A percentile compares a stretch with the other conserved stretches of the same genome.
These are phyloP conservation scores for Ceratina calcarata DNA, from an alignment of 1,140 invertebrate genomes.

Conservation along the genomic window DNA sequence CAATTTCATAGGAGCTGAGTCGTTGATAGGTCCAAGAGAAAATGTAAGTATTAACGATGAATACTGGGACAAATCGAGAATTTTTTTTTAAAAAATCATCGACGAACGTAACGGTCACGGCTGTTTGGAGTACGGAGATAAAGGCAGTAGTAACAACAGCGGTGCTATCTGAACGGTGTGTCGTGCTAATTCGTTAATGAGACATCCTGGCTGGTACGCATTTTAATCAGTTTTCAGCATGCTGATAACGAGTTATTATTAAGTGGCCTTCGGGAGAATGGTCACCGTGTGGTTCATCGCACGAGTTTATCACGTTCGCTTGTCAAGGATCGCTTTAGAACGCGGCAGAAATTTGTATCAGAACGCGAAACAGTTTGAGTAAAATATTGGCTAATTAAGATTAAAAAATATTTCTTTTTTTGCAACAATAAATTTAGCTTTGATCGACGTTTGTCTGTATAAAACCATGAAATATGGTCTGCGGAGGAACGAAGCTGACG, in stretches of 20 bases:
- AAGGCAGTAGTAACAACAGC: conserved; percentile 40
- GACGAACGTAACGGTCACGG: not conserved
- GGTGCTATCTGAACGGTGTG: conserved; percentile 49
- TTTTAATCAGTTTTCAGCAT: conserved; percentile 59
- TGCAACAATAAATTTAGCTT: too few relatives aligned
- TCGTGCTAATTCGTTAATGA: conserved; percentile 63
- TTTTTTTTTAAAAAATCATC: not conserved
- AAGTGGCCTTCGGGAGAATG: conserved; percentile 55
- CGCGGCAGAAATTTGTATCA: not conserved
- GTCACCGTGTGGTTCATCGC: conserved; percentile 23
- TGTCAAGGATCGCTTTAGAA: not conserved
- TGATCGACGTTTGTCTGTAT: not conserved
- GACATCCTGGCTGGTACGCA: conserved; percentile 55
- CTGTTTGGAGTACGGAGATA: conserved; percentile 4
- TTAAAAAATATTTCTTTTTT: too few relatives aligned
- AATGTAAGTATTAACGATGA: not conserved
- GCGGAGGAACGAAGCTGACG: not conserved
- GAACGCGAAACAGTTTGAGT: too few relatives aligned
- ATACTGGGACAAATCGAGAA: not conserved
- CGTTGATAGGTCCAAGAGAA: not conserved
- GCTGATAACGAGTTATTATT: conserved; percentile 60
- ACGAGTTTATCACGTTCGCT: conserved; percentile 28
- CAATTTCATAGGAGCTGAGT: too few relatives aligned
- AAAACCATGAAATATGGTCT: conserved; percentile 1
- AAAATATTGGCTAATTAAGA: too few relatives aligned